Base-by-base conservation (phyloP, 2,797 vertebrate species). In the Gadopsis bispinosus region DNA sequence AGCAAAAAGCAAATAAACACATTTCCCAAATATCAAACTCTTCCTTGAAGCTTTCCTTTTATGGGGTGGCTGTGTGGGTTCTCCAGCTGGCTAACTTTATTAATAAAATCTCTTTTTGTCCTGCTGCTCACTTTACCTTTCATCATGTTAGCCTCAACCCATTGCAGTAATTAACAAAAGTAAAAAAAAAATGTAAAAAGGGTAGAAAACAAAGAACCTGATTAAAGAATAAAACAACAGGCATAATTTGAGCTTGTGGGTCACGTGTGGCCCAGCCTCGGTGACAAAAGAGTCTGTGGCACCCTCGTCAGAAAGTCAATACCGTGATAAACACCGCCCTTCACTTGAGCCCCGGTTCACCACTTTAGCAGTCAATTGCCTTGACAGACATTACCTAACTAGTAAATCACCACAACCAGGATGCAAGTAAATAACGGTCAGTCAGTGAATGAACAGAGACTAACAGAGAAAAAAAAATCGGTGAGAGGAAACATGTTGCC, bases 401-500 rank as follows among this genome's bases (percentile, higher is more conserved):
- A 93, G 94, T 97, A 97, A 97, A 97, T 97, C 91, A 89, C 93
- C 93, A 94, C 95, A 93, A 95, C 93, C 94, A 62, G 68, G 77
- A 82, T 63, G 67, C 60, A 75, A 83, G 84, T 85, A 88, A 85
- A 91, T 83, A 87, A 83, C 83, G 66, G 26, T 26, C 65, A 77
- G 81, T 60, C 84, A 26, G 64, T 51, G 75, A 83, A 77, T 77
- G 80, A 90, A 26, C 26, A 26, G 26, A 26, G 26, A 26, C 88
- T 85, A 84, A 83, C 72, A 85, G 65, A 48, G 74, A 81, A 65
- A 74, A 69, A 73, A 81, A 83, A 79, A 67, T 61, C 75, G 48
- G 67, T 33, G 41, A 78, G 69, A 74, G 83, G 83, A 90, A 87
- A 85, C 79, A 58, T 78, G 80, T 84, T 81, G 73, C 63, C 20